Evolutionary conservation across 2,888 invertebrate species (phyloP), one percentile per base, ranked within the genome.

Genomic region (Pammene aurita): DNA sequence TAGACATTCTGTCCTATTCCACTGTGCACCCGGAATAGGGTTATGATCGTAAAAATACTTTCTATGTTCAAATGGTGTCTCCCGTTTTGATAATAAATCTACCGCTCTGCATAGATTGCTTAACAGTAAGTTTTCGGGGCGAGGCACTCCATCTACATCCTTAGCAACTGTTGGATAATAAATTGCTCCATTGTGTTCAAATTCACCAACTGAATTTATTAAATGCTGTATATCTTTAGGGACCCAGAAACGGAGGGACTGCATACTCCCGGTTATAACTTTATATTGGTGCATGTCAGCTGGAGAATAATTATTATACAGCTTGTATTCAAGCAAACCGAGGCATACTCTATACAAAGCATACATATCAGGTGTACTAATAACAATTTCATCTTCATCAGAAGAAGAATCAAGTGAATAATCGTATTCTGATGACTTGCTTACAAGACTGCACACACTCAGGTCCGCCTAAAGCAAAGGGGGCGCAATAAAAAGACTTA

Each of bases 41-140:
- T 52, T 52, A 26, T 26, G 52, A 5, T 52, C 26, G 7, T 52
- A 52, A 18, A 52, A 52, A 26, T 52, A 52, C 52, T 52, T 26
- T 1, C 52, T 52, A 13, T 52, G 26, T 52, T 52, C 26, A 1
- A 26, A 10, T 7, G 18, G 26, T 13, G 52, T 52, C 1, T 18
- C 13, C 1, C 13, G 26, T 26, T 26, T 10, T 13, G 52, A 52
- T 26, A 52, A 26, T 26, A 18, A 14, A 11, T 52, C 52, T 13
- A 52, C 52, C 0, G 48, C 48, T 18, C 48, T 16, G 16, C 48
- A 16, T 18, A 48, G 16, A 48, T 48, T 48, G 10, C 48, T 48
- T 10, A 48, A 13, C 16, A 52, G 11, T 6, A 52, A 13, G 52
- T 52, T 52, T 26, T 52, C 52, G 11, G 52, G 52, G 6, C 13